Conservation (phyloP, 64 coral and sea anemone species). For the Pocillopora damicornis region DNA sequence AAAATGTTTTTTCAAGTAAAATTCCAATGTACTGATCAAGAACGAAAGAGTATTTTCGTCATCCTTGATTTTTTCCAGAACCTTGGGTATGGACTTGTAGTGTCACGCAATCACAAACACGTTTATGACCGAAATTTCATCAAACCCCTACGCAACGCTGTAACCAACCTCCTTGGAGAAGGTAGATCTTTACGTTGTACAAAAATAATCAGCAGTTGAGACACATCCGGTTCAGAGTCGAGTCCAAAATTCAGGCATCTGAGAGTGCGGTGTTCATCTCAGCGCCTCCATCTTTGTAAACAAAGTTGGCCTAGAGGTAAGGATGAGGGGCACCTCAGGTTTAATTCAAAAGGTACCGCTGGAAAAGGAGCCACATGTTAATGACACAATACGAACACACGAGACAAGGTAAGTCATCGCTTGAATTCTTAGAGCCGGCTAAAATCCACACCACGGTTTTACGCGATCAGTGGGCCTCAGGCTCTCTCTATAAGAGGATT, state of each 20-base stretch:
- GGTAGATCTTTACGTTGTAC: not conserved
- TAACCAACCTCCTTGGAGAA: not conserved
- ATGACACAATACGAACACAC: not conserved
- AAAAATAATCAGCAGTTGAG: not conserved
- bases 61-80: too few species aligned
- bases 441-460: too few species aligned
- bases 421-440: too few species aligned
- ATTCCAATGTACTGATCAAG: too few species aligned
- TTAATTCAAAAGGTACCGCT: conserved; percentile 34
- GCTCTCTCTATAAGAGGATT: too few species aligned
- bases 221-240: conserved; percentile 7
- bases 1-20: not conserved
- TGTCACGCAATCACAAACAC: not conserved
- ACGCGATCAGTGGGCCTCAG: too few species aligned
- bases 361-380: conserved; percentile 27
- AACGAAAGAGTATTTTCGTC: too few species aligned
- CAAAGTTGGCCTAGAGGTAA: conserved; percentile 20
- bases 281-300: conserved; percentile 4
- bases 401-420: not conserved
- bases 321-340: conserved; percentile 24
- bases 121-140: not conserved
- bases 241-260: conserved; percentile 28
- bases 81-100: not conserved
- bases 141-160: not conserved
- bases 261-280: conserved; percentile 10